These are phyloP conservation scores for Parnassius smintheus DNA, from an alignment of 2,888 invertebrate genomes.

Conservation along the genomic window DNA sequence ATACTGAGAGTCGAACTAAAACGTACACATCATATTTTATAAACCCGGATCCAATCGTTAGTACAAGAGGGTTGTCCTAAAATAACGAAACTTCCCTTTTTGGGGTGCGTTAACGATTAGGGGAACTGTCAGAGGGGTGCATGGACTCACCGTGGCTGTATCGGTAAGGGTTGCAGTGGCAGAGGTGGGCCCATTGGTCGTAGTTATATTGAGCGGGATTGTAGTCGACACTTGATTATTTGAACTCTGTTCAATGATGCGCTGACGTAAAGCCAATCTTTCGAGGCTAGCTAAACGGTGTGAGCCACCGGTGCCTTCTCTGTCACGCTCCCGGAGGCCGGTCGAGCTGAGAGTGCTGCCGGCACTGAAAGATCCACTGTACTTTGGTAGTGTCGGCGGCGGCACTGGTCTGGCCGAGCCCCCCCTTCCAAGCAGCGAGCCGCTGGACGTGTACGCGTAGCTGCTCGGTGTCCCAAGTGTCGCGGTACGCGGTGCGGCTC, in stretches of 20 bases:
- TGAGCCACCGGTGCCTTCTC: conserved; percentile 86
- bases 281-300: conserved; percentile 91
- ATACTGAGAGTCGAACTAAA: not conserved
- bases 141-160: conserved; percentile 80
- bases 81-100: conserved; percentile 63
- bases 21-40: conserved; percentile 19
- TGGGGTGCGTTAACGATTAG: conserved; percentile 71
- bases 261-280: conserved; percentile 89
- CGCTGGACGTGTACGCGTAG: conserved; percentile 83
- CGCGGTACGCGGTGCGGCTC: conserved; percentile 72
- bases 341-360: conserved; percentile 79
- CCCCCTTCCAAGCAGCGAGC: conserved; percentile 81
- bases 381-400: conserved; percentile 89
- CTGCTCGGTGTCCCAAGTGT: conserved; percentile 80
- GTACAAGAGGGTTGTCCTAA: conserved; percentile 43
- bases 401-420: conserved; percentile 86
- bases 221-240: conserved; percentile 72
- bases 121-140: conserved; percentile 67
- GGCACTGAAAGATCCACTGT: conserved; percentile 89
- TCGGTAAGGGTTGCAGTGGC: conserved; percentile 78
- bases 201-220: conserved; percentile 48
- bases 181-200: conserved; percentile 65
- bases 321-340: conserved; percentile 83
- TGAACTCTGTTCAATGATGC: conserved; percentile 86
- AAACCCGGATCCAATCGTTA: conserved; percentile 18